Base-by-base conservation (phyloP, 2,888 invertebrate species). In the Xylophagus ater region DNA sequence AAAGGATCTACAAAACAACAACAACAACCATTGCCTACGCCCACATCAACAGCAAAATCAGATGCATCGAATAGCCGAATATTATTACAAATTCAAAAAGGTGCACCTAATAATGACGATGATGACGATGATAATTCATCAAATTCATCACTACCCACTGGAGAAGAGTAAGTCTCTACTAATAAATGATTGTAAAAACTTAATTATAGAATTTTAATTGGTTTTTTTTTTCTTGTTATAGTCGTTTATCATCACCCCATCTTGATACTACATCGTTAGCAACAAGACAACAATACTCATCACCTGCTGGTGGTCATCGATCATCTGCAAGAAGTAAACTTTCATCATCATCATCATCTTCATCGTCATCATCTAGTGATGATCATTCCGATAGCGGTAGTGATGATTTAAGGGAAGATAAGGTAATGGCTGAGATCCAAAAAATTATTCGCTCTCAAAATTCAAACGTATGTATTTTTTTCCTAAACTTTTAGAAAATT, bases 11-110 rank as follows among this genome's bases (percentile, higher is more conserved):
- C 48, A 51, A 15, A 47, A 53, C 41, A 18, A 15, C 37, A 25
- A 24, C 42, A 25, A 32, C 53, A 56, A 14, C 50, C 52, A 65
- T 60, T 25, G 0, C 54, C 62, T 10, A 49, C 53, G 4, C 50
- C 55, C 3, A 51, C 61, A 9, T 48, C 53, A 3, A 50, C 55
- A 4, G 51, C 61, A 37, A 56, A 57, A 4, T 46, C 56, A 12
- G 54, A 56, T 12, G 43, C 53, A 5, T 53, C 21, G 12, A 44
- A 38, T 33, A 35, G 42, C 19, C 20, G 44, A 29, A 40, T 28
- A 25, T 26, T 38, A n/a, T 15, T 37, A 23, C 38, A 38, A 37
- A 40, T 36, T 19, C 38, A 42, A 20, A 42, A 38, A 23, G 34
- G 35, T 8, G 17, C 34, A 34, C 19, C 34, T 20, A 34, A 44